Conservation (phyloP, 2,888 invertebrate species). For the Xestia rhomboidea region DNA sequence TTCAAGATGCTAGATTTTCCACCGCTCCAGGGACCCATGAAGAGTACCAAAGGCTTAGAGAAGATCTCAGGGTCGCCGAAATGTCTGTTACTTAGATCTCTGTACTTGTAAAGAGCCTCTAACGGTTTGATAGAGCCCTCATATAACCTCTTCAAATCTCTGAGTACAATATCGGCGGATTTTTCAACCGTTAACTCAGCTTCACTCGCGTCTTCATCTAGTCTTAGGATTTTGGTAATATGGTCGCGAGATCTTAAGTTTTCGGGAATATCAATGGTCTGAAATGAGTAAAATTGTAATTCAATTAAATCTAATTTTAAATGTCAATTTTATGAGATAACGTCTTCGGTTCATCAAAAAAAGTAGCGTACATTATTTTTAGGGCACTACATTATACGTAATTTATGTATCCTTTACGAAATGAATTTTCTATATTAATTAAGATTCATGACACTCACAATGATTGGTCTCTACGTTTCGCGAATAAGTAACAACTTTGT, state of each 20-base stretch:
- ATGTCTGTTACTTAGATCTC: constrained; percentile 97
- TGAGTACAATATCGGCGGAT: constrained; percentile 94
- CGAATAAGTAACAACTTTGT: background rate
- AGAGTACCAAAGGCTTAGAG: constrained; percentile 97
- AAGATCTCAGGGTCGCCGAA: constrained; percentile 98
- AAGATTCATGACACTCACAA: background rate
- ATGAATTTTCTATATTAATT: background rate
- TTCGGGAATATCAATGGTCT: constrained; percentile 94
- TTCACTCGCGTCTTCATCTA: constrained; percentile 94
- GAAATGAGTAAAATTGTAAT: constrained; percentile 69
- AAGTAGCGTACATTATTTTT: background rate
- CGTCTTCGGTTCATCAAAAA: background rate
- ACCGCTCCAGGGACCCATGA: constrained; percentile 99
- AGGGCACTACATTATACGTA: background rate
- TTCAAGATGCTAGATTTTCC: constrained; percentile 98
- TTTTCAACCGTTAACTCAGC: constrained; percentile 93
- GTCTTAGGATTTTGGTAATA: constrained; percentile 94
- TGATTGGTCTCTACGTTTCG: background rate
- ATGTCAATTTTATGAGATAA: background rate
- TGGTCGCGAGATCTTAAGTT: constrained; percentile 95
- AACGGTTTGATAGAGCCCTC: constrained; percentile 97
- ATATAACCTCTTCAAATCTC: constrained; percentile 96
- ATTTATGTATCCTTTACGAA: background rate
- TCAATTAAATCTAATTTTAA: background rate
- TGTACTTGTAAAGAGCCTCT: constrained; percentile 97